phyloP scores from a whole-genome alignment of 2,888 invertebrate species.

The Sphaerophoria taeniata region DNA sequence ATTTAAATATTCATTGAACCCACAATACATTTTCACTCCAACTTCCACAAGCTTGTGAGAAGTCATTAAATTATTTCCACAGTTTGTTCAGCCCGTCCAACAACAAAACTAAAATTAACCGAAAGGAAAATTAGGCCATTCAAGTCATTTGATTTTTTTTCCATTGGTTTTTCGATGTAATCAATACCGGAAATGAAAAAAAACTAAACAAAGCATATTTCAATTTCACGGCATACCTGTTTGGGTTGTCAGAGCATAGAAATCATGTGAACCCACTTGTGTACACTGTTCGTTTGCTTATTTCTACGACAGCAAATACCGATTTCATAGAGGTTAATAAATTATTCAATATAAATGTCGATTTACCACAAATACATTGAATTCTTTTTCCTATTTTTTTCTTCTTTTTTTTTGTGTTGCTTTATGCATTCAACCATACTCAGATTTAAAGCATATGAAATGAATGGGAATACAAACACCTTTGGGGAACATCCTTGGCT shows the following conservation, averaged over 20 bases:
- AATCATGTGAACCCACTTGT: background rate
- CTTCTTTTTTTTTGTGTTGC: no score
- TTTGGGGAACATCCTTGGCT: background rate
- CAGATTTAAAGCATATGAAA: background rate
- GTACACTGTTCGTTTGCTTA: background rate
- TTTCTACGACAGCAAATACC: background rate
- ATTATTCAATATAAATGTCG: constrained; percentile 4
- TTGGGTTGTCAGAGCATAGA: background rate
- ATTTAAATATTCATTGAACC: no score
- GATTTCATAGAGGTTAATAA: constrained; percentile 13
- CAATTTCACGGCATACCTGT: constrained; percentile 24
- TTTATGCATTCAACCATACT: background rate
- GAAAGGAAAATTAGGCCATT: background rate
- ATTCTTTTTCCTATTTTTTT: background rate
- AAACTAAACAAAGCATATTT: background rate
- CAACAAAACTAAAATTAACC: background rate
- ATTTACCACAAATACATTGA: background rate
- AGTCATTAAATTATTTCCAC: no score
- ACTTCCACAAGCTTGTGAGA: no score
- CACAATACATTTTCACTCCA: no score
- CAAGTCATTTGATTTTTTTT: background rate
- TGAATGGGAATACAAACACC: constrained; percentile 2
- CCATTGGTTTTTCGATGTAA: background rate
- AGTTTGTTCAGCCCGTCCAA: background rate
- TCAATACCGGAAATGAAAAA: constrained; percentile 1